A percentile compares a stretch with the other conserved stretches of the same genome.
Conservation (phyloP, 2,888 invertebrate species). For the Pachycephus smyrnensis region DNA sequence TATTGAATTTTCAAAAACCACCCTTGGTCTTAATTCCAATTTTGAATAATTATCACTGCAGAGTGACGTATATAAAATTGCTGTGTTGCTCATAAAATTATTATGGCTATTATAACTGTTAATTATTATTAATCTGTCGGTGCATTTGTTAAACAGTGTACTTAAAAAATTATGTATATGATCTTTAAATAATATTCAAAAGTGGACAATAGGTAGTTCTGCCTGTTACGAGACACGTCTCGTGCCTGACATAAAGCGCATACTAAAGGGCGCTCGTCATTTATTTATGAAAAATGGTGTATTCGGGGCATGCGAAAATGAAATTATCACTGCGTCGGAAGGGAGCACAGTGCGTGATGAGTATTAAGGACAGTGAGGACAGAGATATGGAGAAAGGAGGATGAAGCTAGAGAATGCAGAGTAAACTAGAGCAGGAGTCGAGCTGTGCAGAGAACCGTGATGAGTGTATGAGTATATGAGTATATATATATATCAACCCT, state of each 20-base stretch:
- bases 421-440: not conserved
- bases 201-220: not conserved
- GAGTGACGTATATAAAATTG: not conserved
- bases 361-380: not conserved
- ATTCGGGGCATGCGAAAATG: slow-evolving; percentile 49
- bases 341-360: not conserved
- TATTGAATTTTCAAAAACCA: not conserved
- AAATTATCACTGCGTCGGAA: slow-evolving; percentile 38
- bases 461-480: not conserved
- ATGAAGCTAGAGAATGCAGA: not conserved
- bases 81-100: not conserved
- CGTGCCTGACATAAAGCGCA: slow-evolving; percentile 18
- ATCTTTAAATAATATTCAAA: not conserved
- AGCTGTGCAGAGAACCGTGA: slow-evolving; percentile 1
- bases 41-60: not conserved
- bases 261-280: slow-evolving; percentile 31
- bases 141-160: not conserved
- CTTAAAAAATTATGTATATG: not conserved
- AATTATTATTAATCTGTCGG: not conserved
- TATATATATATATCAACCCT: not conserved
- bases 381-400: not conserved
- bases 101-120: not conserved
- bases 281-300: slow-evolving; percentile 46
- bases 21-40: not conserved
- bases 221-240: not conserved